These are phyloP conservation scores for Onychorhynchus coronatus DNA, from an alignment of 2,113 vertebrate species.

Conservation along the genomic window DNA sequence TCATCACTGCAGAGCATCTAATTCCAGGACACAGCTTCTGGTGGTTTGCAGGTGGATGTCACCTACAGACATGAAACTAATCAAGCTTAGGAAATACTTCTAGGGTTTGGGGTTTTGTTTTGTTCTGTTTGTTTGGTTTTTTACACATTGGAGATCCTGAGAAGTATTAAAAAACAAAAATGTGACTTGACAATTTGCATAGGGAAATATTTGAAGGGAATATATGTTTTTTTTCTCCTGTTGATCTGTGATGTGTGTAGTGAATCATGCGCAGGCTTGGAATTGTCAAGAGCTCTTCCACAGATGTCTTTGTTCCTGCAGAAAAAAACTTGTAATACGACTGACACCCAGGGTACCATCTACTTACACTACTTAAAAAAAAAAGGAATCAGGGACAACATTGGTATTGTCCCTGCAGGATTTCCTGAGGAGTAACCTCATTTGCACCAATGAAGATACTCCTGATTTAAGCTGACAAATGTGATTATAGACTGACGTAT, in stretches of 20 bases:
- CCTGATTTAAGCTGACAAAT: neutral
- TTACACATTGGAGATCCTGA: neutral
- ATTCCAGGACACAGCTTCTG: neutral
- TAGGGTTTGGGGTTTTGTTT: neutral
- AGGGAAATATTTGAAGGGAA: neutral
- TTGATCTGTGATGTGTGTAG: neutral
- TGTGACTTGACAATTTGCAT: neutral
- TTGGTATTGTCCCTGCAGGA: neutral
- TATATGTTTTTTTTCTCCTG: neutral
- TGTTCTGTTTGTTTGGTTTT: neutral
- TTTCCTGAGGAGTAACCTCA: neutral
- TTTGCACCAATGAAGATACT: neutral
- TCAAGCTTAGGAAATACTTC: neutral
- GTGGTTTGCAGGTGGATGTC: neutral
- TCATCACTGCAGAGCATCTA: neutral
- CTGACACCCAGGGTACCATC: neutral
- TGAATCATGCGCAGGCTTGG: neutral
- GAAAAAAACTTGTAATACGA: neutral
- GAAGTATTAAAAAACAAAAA: neutral
- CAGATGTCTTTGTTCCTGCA: neutral
- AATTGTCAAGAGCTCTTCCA: neutral
- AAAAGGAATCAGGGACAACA: rapidly evolving
- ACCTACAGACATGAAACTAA: neutral
- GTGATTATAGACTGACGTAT: neutral
- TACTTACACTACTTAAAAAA: neutral